Evolutionary conservation across 2,113 vertebrate species (phyloP).

Genomic region (Brevimyrus niger): DNA sequence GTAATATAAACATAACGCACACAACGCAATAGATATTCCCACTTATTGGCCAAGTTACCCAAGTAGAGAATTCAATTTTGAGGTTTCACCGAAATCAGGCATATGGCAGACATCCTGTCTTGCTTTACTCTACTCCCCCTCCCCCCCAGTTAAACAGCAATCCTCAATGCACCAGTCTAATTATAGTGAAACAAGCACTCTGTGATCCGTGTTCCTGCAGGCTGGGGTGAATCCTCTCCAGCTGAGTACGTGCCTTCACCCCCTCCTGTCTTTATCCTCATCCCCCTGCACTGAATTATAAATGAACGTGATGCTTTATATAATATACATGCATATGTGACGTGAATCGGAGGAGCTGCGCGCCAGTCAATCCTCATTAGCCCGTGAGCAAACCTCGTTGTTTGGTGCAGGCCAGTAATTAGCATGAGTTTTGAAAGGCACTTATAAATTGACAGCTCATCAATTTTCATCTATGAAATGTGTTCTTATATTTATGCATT

Average conservation of each 20-base stretch:
- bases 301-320: not conserved
- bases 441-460: constrained; percentile 3
- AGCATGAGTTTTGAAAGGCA: not conserved
- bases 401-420: not conserved
- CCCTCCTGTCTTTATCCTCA: not conserved
- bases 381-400: not conserved
- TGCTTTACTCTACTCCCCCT: not conserved
- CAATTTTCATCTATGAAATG: not conserved
- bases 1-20: not conserved
- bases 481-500: not conserved
- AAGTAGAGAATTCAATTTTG: not conserved
- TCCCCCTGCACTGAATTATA: not conserved
- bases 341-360: not conserved
- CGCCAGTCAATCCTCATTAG: not conserved
- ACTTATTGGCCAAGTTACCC: not conserved
- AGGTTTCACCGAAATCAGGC: not conserved
- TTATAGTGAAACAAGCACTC: constrained; percentile 11
- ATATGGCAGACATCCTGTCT: constrained; percentile 3
- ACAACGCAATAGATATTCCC: not conserved
- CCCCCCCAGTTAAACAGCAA: not conserved
- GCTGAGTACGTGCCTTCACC: not conserved
- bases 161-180: constrained; percentile 13
- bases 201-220: not conserved
- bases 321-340: not conserved
- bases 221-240: constrained; percentile 5